Evolutionary conservation across 2,888 invertebrate genomes (phyloP), one percentile per base, ranked within the genome.

Genomic region (Tortrix viridana): DNA sequence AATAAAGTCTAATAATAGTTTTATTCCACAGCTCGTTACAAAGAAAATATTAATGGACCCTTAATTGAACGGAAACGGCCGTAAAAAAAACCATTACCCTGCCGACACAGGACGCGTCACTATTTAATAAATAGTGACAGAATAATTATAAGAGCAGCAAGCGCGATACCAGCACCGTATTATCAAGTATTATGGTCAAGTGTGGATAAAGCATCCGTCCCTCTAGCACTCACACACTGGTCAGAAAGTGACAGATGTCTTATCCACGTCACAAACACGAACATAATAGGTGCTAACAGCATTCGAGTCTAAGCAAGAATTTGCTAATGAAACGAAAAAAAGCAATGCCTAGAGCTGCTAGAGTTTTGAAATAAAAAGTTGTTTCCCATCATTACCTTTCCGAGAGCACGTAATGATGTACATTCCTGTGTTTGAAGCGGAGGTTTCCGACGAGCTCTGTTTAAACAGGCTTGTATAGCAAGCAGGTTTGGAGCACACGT

Each of bases 41-140:
- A 5, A 19, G 41, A 48, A 49, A 48, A 18, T 26, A 47, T 55
- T 37, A 22, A 56, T 37, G 37, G 44, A 44, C 23, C 41, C 49
- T 60, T 61, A 56, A 61, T 61, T 61, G 49, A 37, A 18, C 49
- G 55, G 43, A 55, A 44, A 55, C 44, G 48, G 48, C 18, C 43
- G 19, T 16, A 5, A 38, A 6, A 46, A 22, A 26, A 32, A 9
- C 47, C 26, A 61, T 61, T 61, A 61, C 16, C 43, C 18, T 20
- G 7, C 48, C 32, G 16, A 37, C 41, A 32, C 23, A 32, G 58
- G 55, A 55, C 32, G 43, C 37, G 60, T 49, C 54, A 60, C 22
- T 37, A 14, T 61, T 37, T 53, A 54, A 61, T 61, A 37, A 56
- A 56, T 50, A 49, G 44, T 50, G 61, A 46, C 55, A 48, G 43